Percentiles rank a stretch among this genome's conserved stretches.
Conservation (phyloP, 2,113 vertebrate genomes). For the Tetrao urogallus region DNA sequence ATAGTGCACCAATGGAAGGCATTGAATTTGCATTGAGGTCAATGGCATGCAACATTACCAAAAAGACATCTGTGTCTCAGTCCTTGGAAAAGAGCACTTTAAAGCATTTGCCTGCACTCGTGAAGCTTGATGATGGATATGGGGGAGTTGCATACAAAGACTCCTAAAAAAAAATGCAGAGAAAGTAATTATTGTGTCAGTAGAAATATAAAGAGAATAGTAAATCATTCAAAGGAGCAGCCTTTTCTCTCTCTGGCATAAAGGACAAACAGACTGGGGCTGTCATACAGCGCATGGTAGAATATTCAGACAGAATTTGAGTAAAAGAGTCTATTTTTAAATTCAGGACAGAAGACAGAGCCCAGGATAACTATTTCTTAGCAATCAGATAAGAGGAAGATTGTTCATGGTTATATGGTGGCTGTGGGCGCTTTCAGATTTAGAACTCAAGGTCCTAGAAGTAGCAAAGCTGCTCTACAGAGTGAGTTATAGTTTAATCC, state of each 20-base stretch:
- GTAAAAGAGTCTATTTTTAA: not conserved
- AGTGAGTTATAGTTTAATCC: not conserved
- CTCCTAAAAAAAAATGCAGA: slow-evolving; percentile 47
- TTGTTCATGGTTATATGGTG: not conserved
- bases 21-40: slow-evolving; percentile 36
- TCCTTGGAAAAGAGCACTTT: slow-evolving; percentile 67
- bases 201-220: not conserved
- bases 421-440: not conserved
- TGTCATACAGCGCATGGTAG: not conserved
- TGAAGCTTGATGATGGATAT: slow-evolving; percentile 54
- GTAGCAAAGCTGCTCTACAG: not conserved
- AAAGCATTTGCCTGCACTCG: slow-evolving; percentile 63
- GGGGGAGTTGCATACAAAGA: slow-evolving; percentile 68
- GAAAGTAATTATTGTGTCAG: slow-evolving; percentile 25
- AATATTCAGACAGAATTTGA: not conserved
- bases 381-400: slow-evolving; percentile 23
- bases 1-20: not conserved
- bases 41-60: slow-evolving; percentile 66
- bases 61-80: slow-evolving; percentile 77
- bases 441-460: not conserved
- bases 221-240: slow-evolving; percentile 15
- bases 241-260: not conserved
- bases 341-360: slow-evolving; percentile 14
- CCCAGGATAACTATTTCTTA: not conserved
- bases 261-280: not conserved